Conservation (phyloP, 2,113 vertebrate species). For the Takifugu flavidus region DNA sequence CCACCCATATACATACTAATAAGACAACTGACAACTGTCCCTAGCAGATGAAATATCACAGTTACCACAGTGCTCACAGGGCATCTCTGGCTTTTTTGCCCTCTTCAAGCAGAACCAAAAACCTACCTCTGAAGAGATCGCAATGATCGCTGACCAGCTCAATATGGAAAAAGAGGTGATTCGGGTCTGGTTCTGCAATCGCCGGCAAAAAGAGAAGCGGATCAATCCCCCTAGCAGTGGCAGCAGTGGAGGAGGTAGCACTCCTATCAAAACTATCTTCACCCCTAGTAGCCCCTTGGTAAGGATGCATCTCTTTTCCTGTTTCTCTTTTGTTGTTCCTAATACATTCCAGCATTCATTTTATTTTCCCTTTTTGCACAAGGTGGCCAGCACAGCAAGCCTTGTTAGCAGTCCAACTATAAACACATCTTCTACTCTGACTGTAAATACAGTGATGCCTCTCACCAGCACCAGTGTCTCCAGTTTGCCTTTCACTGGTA, state of each 20-base stretch:
- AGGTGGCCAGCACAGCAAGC: slow-evolving; percentile 97
- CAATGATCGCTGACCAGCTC: slow-evolving; percentile 98
- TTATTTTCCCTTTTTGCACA: slow-evolving; percentile 11
- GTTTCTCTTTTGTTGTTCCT: background rate
- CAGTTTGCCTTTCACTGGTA: slow-evolving; percentile 87
- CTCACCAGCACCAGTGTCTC: slow-evolving; percentile 89
- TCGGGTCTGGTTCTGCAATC: slow-evolving; percentile 99
- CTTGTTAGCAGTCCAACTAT: slow-evolving; percentile 87
- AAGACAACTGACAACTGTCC: background rate
- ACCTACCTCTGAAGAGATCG: slow-evolving; percentile 99
- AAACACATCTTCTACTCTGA: slow-evolving; percentile 91
- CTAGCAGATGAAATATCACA: background rate
- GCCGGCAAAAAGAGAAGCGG: slow-evolving; percentile 97
- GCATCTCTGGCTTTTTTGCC: slow-evolving; percentile 68
- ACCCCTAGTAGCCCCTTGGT: slow-evolving; percentile 91
- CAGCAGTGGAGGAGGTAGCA: slow-evolving; percentile 76
- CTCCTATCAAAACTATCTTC: slow-evolving; percentile 96
- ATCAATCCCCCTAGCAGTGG: slow-evolving; percentile 97
- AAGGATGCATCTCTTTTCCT: slow-evolving; percentile 37
- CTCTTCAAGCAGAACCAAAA: slow-evolving; percentile 96
- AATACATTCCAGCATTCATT: background rate
- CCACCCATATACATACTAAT: too few relatives aligned
- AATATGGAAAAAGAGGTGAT: slow-evolving; percentile 99
- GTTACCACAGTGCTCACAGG: slow-evolving; percentile 62
- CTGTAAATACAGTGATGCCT: slow-evolving; percentile 93